Evolutionary conservation across 2,797 vertebrate species (phyloP), one percentile per base, ranked within the genome.

Genomic region (Thunnus albacares): DNA sequence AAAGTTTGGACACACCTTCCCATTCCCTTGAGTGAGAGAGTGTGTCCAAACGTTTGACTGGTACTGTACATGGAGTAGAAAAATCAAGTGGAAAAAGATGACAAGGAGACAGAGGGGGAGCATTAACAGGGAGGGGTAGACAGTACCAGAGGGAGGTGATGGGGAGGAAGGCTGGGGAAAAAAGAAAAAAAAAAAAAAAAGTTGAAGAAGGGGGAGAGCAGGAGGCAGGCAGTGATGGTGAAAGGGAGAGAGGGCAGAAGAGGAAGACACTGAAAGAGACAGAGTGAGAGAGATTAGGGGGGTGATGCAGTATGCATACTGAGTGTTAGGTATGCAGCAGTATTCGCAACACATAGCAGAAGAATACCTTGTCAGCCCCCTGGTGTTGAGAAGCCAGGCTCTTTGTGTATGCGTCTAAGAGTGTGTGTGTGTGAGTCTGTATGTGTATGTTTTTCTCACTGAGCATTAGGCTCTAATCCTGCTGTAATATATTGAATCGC

Each of bases 321-420:
- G 89, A 94, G 82, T 84, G 76, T 58, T 61, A 80, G 81, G 84
- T 85, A 90, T 92, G 84, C 84, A 90, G 88, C 89, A 87, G 70
- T 83, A 78, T 77, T 88, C 79, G 75, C 64, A 67, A 67, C 72
- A 86, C 77, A 89, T 15, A 82, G 66, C 63, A 78, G 60, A 88
- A 79, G 65, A 87, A 88, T 81, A 92, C 78, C 79, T 87, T 77
- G 70, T 90, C 90, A 90, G 81, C 83, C 74, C 73, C 71, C 74
- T 80, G 72, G 81, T 80, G 83, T 73, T 72, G 62, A 84, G 63
- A 80, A 78, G 62, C 64, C 64, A 72, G 78, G 56, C 74, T 84
- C 65, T 83, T 68, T 84, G 55, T 73, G 72, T 82, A 33, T 70
- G 71, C 77, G 77, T 53, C 17, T 47, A 18, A 59, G 73, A 20